A percentile compares a stretch with the other conserved stretches of the same genome.
Conservation (phyloP, 2,113 vertebrate species). For the Saguinus midas region DNA sequence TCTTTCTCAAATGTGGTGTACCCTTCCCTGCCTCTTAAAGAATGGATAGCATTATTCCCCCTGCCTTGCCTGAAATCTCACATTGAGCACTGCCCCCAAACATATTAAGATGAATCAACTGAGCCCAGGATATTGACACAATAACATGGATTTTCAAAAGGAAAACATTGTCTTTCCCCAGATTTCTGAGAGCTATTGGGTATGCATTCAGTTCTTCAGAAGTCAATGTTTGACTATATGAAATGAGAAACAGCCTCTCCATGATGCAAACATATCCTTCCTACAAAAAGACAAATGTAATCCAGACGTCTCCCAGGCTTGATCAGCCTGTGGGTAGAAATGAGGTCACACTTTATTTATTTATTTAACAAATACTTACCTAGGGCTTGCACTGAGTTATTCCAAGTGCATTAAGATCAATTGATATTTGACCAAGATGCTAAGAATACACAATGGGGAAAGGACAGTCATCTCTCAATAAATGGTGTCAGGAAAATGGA, state of each 20-base stretch:
- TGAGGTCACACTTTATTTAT: slow-evolving; percentile 50
- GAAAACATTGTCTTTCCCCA: not conserved
- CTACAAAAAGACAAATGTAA: not conserved
- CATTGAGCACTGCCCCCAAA: too few relatives aligned
- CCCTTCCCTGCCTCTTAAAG: not conserved
- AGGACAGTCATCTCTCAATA: not conserved
- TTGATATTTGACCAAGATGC: not conserved
- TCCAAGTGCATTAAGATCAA: not conserved
- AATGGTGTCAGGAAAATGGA: not conserved
- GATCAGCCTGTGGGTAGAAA: not conserved
- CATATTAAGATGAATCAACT: not conserved
- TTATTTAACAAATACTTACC: slow-evolving; percentile 54
- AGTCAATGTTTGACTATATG: not conserved
- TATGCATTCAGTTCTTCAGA: slow-evolving; percentile 3
- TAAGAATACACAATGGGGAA: not conserved
- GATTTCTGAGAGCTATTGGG: not conserved
- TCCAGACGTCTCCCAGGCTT: not conserved
- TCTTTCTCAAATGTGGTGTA: not conserved
- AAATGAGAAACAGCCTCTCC: slow-evolving; percentile 40
- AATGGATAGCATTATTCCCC: not conserved
- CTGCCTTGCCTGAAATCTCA: not conserved
- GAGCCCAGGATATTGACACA: not conserved
- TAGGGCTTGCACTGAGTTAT: not conserved
- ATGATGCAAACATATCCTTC: not conserved
- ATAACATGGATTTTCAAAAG: slow-evolving; percentile 27